Conservation (phyloP, 2,113 vertebrate species). For the Sebastes schlegelii region DNA sequence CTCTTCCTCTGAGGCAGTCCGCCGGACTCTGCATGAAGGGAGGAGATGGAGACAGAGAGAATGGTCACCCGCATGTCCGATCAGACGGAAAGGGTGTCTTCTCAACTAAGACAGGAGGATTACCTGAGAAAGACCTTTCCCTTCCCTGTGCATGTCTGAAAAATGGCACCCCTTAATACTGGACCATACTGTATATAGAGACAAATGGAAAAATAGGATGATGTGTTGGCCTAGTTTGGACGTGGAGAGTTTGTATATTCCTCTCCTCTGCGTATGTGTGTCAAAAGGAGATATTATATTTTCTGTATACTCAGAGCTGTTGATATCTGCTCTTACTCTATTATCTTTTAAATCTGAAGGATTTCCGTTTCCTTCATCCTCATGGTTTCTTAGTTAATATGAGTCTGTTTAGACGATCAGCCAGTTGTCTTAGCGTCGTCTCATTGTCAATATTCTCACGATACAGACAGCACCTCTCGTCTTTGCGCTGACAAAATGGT, state of each 20-base stretch:
- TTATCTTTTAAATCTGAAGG: not conserved
- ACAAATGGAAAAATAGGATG: not conserved
- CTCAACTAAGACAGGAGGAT: slow-evolving; percentile 21
- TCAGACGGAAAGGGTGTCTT: slow-evolving; percentile 26
- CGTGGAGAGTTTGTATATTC: not conserved
- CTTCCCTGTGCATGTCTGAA: slow-evolving; percentile 7
- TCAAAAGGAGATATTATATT: not conserved
- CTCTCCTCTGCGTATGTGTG: not conserved
- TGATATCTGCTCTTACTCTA: not conserved
- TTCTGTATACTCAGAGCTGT: not conserved
- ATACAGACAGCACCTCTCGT: not conserved
- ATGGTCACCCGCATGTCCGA: slow-evolving; percentile 10
- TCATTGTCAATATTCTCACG: slow-evolving; percentile 3
- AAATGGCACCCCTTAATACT: slow-evolving; percentile 11
- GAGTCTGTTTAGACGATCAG: slow-evolving; percentile 2
- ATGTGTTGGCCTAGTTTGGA: slow-evolving; percentile 20
- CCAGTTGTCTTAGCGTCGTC: not conserved
- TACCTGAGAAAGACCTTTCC: not conserved
- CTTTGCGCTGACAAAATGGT: slow-evolving; percentile 18
- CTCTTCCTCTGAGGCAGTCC: slow-evolving; percentile 15
- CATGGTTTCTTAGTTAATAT: not conserved
- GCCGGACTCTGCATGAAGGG: slow-evolving; percentile 5
- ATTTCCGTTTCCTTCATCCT: not conserved
- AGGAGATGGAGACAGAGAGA: not conserved
- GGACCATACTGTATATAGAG: slow-evolving; percentile 19